Evolutionary conservation across 1,140 invertebrate genomes (phyloP), one percentile per base, ranked within the genome.

Genomic region (Plodia interpunctella): DNA sequence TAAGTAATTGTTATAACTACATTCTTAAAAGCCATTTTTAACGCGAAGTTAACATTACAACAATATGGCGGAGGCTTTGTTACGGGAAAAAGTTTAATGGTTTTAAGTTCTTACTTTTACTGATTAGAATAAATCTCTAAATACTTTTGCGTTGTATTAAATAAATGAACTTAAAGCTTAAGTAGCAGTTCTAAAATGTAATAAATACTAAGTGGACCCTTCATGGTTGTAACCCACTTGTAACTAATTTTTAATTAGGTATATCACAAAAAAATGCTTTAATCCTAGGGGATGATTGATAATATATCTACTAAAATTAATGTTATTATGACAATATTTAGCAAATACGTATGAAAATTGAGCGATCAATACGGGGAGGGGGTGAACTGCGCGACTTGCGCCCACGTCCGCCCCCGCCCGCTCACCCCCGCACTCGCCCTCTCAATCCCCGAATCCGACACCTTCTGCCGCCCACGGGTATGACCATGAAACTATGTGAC

Each of bases 361-460:
- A 59, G 65, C 82, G 83, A 88, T 88, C 86, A 88, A 88, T 88
- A 88, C 72, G 59, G 73, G 68, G 72, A 68, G 70, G 72, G 57
- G 49, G 49, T 20, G 58, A 28, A 55, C 57, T 74, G 74, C 85
- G 82, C 79, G 83, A 65, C 57, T 65, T 62, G 62, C 72, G 75
- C 78, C 78, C 74, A 81, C 78, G 75, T 68, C 79, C 73, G 74
- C 70, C 68, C 71, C 68, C 63, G 61, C 73, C 57, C 57, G 10
- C 67, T 2, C 52, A 53, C 58, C 49, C 52, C 49, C 60, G 56
- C 70, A 55, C 61, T 61, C 55, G 54, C 35, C 62, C 62, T 25
- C 57, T 32, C 15, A 57, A 51, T 68, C 66, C 60, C 65, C 66
- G 74, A 76, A 78, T 57, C 67, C 60, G 69, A 76, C 74, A 75